These are phyloP conservation scores for Drosophila mercatorum DNA, from an alignment of 2,888 invertebrate species.

Conservation along the genomic window DNA sequence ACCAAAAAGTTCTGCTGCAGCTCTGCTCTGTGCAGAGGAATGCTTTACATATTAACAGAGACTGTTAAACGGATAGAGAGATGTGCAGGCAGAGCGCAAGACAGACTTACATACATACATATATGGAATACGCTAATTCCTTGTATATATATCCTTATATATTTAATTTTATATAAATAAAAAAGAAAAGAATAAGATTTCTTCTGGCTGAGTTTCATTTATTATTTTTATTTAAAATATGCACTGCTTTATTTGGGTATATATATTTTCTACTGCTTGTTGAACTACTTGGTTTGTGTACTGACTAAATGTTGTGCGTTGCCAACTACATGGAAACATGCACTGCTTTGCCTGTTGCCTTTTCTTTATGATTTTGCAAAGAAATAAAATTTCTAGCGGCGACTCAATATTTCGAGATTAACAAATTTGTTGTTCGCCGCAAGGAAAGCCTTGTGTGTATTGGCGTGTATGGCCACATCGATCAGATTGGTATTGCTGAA, in stretches of 20 bases:
- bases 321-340: conserved; percentile 18
- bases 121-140: no score
- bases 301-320: conserved; percentile 7
- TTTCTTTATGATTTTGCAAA: neutral
- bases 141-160: no score
- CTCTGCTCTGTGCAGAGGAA: no score
- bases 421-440: conserved; percentile 75
- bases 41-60: no score
- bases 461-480: conserved; percentile 87
- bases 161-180: neutral
- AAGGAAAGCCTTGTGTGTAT: conserved; percentile 82
- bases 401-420: conserved; percentile 73
- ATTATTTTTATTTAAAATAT: neutral
- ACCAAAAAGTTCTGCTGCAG: no score
- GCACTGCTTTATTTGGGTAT: neutral
- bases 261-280: neutral
- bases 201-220: neutral
- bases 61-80: no score
- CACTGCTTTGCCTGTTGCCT: neutral
- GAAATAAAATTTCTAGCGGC: neutral
- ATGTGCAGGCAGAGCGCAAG: no score
- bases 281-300: conserved; percentile 19
- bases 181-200: neutral
- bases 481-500: conserved; percentile 90
- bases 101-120: no score